A percentile compares a stretch with the other conserved stretches of the same genome.
These are phyloP conservation scores for Labia minor DNA, from an alignment of 2,888 invertebrate genomes.

Conservation along the genomic window DNA sequence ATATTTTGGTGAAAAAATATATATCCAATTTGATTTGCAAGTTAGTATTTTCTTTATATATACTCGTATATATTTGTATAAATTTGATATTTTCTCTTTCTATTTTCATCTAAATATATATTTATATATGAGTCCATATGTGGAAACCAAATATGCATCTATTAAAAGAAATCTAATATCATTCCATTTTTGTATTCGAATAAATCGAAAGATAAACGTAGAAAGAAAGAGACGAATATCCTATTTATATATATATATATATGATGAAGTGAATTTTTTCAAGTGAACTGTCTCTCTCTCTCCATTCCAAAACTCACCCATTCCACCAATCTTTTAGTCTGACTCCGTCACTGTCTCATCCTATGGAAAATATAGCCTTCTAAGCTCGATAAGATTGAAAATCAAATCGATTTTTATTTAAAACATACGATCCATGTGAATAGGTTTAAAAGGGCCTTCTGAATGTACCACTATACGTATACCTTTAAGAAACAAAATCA, in stretches of 20 bases:
- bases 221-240: slow-evolving; percentile 13
- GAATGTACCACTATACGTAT: background rate
- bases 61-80: background rate
- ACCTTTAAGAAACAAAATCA: background rate
- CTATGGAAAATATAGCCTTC: background rate
- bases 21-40: too few species aligned
- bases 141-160: slow-evolving; percentile 3
- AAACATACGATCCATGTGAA: slow-evolving; percentile 13
- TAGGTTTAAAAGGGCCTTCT: background rate
- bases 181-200: background rate
- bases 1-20: too few species aligned
- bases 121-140: background rate
- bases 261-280: slow-evolving; percentile 1
- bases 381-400: background rate
- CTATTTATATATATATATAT: background rate
- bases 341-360: background rate
- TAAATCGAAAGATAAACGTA: slow-evolving; percentile 7
- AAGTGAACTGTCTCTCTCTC: background rate
- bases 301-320: background rate
- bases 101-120: background rate
- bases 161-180: slow-evolving; percentile 13
- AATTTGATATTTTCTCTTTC: background rate
- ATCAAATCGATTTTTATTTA: slow-evolving; percentile 8
- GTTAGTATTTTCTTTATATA: background rate
- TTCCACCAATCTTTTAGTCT: too few species aligned